phyloP scores from a whole-genome alignment of 2,113 vertebrate genomes.

The Gymnocephalus cernua region DNA sequence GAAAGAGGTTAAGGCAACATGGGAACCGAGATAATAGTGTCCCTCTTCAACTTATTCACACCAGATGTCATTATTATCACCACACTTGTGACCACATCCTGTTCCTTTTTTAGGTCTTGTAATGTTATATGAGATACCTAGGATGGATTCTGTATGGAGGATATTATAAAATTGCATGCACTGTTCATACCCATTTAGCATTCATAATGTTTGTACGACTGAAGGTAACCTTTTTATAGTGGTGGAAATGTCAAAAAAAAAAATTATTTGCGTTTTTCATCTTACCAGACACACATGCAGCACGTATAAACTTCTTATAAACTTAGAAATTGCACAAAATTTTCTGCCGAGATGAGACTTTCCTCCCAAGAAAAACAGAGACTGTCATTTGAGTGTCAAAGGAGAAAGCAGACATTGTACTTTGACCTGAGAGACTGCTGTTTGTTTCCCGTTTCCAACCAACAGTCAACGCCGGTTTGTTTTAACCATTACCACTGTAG shows the following conservation, averaged over 20 bases:
- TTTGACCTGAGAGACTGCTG: background rate
- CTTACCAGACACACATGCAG: background rate
- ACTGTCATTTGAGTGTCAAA: background rate
- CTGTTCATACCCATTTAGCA: background rate
- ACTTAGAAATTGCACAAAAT: background rate
- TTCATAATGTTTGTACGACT: background rate
- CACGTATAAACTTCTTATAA: background rate
- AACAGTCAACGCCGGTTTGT: background rate
- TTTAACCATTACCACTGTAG: background rate
- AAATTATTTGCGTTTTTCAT: background rate
- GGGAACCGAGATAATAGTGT: slow-evolving; percentile 59
- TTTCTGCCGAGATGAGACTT: background rate
- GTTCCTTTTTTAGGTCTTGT: slow-evolving; percentile 29
- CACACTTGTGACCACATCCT: slow-evolving; percentile 43
- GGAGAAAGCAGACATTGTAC: too few relatives aligned
- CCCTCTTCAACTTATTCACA: slow-evolving; percentile 70
- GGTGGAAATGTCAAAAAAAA: background rate
- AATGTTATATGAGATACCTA: slow-evolving; percentile 15
- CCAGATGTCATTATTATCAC: slow-evolving; percentile 65
- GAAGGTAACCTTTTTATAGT: background rate
- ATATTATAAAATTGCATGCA: background rate
- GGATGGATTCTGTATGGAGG: slow-evolving; percentile 8
- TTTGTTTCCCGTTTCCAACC: background rate
- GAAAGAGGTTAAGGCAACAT: slow-evolving; percentile 77
- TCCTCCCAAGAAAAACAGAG: background rate